Evolutionary conservation across 2,888 invertebrate genomes (phyloP), one percentile per base, ranked within the genome.

Genomic region (Tenthredo amoena): DNA sequence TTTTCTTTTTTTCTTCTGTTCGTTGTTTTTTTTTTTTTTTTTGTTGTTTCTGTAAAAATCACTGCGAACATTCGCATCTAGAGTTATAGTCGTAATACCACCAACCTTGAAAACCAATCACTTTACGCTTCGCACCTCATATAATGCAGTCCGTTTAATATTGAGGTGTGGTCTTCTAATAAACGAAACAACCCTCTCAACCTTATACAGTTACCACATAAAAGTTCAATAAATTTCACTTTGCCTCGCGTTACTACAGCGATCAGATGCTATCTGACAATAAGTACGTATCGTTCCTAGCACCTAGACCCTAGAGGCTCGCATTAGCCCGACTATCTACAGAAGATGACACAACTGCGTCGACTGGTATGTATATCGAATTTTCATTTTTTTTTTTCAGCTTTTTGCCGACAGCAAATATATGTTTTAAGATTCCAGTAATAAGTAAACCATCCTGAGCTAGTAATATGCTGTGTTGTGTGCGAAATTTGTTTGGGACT

Each of bases 91-190:
- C 21, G 34, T 62, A 31, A 21, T 62, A 62, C 18, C 34, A 65
- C 3, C 18, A 83, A 43, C 83, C 83, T 83, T 83, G 83, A 68
- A 43, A 83, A 83, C 68, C 83, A 83, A 83, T 83, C 71, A 83
- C 83, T 83, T 50, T 83, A 68, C 65, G 47, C 68, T 50, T 83
- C 47, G n/a, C 40, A 47, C 65, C 71, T 34, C 68, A 37, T 83
- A 68, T 83, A 68, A 83, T 83, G 71, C 83, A 83, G 18, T n/a
- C 26, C 65, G 83, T 40, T 83, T 83, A 71, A 83, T 83, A 68
- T 50, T 68, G 71, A 83, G 85, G 85, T 47, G 79, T 62, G 85
- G 85, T 85, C 74, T 12, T 77, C 79, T 34, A 68, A 79, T 79
- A 85, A 85, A 85, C 85, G 65, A 68, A 77, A n/a, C 65, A 62